phyloP scores from a whole-genome alignment of 1,140 invertebrate species.

The Diorhabda sublineata region DNA sequence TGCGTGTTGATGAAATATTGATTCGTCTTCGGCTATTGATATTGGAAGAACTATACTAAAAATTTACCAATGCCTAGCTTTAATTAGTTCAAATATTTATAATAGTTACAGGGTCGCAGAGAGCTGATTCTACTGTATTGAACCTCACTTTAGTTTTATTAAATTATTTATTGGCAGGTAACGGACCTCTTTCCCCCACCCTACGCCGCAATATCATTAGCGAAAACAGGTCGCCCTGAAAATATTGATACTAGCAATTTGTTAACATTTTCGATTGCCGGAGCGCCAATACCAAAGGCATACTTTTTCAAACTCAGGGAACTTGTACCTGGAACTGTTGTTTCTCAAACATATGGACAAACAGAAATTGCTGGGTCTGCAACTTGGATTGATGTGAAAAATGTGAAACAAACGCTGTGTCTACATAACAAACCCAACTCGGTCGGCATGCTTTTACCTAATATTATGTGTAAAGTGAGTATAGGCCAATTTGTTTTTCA shows the following conservation, averaged over 20 bases:
- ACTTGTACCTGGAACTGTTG: constrained; percentile 38
- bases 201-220: constrained; percentile 41
- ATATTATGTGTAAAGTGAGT: constrained; percentile 36
- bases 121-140: no score
- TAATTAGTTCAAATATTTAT: no score
- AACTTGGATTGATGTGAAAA: constrained; percentile 30
- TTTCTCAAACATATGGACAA: constrained; percentile 36
- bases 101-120: no score
- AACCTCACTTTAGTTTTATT: no score
- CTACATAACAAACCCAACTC: constrained; percentile 34
- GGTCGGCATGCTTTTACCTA: constrained; percentile 32
- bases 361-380: constrained; percentile 37
- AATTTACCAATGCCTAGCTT: no score
- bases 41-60: no score
- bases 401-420: constrained; percentile 28
- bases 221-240: constrained; percentile 41
- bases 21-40: no score
- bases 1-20: no score
- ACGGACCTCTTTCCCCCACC: constrained; percentile 40
- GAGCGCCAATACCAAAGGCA: constrained; percentile 29
- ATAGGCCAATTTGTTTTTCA: no score
- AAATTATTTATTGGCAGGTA: constrained; percentile 37
- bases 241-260: constrained; percentile 35
- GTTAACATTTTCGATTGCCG: constrained; percentile 28
- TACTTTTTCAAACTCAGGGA: constrained; percentile 31